Base-by-base conservation (phyloP, 1,140 invertebrate species). In the Luehdorfia chinensis region DNA sequence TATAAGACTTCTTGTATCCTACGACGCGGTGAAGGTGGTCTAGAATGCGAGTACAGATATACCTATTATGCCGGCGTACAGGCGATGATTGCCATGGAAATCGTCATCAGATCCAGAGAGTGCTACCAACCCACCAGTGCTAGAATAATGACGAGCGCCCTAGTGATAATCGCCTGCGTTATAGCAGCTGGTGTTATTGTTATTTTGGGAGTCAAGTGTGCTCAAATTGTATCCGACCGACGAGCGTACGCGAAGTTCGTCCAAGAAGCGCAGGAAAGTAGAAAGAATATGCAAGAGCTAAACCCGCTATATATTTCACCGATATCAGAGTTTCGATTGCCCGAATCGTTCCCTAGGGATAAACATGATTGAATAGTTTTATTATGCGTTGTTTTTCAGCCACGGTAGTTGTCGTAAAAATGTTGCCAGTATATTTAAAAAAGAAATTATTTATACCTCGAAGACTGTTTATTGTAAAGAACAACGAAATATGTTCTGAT, bases 291-390 rank as follows among this genome's bases (percentile, higher is more conserved):
- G 60, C 68, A 72, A 43, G 71, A 86, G 18, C 56, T 88, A 43
- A 90, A 89, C 59, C 89, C 89, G 1, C 49, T 90, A 15, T 90
- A 90, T 37, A 87, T 84, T 34, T 87, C 88, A 18, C 89, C 89
- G 1, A 77, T 89, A n/a, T 75, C 80, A 1, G 66, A 81, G 34
- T 90, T 89, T 43, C 69, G 63, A 45, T 74, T 90, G 30, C 89
- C 89, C 1, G 87, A 88, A 25, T 71, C 70, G 2, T 88, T 68
- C 57, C 72, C 81, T 13, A 83, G 80, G 36, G 73, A 84, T 58
- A 74, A 73, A 13, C 60, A 70, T 47, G 73, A 87, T 64, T 83
- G 57, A 36, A 32, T 21, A 7, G 7, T 4, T 21, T 21, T 21
- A n/a, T n/a, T 21, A 7, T 21, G 19, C 3, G 19, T 21, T 21